Conservation (phyloP, 2,888 invertebrate genomes). For the Leucozona laternaria region DNA sequence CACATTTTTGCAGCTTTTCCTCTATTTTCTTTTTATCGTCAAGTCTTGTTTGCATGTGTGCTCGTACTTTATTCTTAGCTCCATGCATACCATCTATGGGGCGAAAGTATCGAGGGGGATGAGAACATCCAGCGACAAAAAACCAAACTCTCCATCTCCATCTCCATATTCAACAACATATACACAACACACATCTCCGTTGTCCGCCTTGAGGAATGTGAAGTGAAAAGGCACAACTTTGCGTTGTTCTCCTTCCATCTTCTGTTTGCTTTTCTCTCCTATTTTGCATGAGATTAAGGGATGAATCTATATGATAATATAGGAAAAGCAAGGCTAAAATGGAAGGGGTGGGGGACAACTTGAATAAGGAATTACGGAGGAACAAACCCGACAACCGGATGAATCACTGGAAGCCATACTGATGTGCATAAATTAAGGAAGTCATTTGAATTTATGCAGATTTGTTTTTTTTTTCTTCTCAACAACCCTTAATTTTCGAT, state of each 20-base stretch:
- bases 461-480: constrained; percentile 19
- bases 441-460: constrained; percentile 72
- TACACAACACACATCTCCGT: background rate
- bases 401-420: constrained; percentile 71
- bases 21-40: constrained; percentile 55
- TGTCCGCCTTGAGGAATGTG: constrained; percentile 42
- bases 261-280: constrained; percentile 36
- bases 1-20: constrained; percentile 56
- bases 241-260: constrained; percentile 31
- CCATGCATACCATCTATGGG: constrained; percentile 39
- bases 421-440: constrained; percentile 69
- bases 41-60: constrained; percentile 64
- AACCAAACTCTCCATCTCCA: constrained; percentile 43
- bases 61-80: constrained; percentile 30
- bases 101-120: background rate
- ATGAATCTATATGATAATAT: constrained; percentile 66
- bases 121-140: constrained; percentile 3
- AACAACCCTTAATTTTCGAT: constrained; percentile 30
- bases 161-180: background rate
- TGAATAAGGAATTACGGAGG: background rate
- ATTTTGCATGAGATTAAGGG: constrained; percentile 73
- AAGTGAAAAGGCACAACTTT: constrained; percentile 33
- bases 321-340: constrained; percentile 24
- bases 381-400: constrained; percentile 36
- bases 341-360: background rate